A percentile compares a stretch with the other conserved stretches of the same genome.
phyloP scores from a whole-genome alignment of 2,888 invertebrate genomes.

The Mactromeris polynyma region DNA sequence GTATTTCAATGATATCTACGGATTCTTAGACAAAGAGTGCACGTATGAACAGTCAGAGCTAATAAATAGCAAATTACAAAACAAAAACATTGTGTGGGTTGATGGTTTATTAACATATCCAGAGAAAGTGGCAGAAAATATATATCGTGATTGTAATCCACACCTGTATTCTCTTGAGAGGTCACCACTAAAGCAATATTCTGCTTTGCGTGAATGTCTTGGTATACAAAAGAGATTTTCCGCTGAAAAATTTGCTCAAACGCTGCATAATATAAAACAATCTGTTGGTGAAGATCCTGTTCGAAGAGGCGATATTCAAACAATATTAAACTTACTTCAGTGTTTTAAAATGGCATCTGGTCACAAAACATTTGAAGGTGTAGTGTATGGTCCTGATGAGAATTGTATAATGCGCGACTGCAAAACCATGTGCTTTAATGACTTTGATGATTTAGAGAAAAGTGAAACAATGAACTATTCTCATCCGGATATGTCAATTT shows the following conservation, averaged over 20 bases:
- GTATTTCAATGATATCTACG: background rate
- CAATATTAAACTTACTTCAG: background rate
- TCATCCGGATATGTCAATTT: slow-evolving; percentile 26
- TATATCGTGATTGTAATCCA: slow-evolving; percentile 1
- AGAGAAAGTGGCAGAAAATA: background rate
- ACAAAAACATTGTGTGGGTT: background rate
- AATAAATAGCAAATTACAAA: background rate
- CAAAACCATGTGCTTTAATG: slow-evolving; percentile 76
- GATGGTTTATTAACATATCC: background rate
- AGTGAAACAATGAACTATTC: slow-evolving; percentile 27
- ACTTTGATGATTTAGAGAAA: slow-evolving; percentile 5
- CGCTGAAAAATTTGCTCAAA: background rate
- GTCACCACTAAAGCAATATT: background rate
- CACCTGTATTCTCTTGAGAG: slow-evolving; percentile 9
- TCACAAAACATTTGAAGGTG: background rate
- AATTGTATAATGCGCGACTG: slow-evolving; percentile 67
- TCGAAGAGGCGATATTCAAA: background rate
- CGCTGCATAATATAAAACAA: slow-evolving; percentile 1
- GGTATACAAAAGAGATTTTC: background rate
- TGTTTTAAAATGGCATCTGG: background rate
- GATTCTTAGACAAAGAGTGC: background rate
- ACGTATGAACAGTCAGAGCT: background rate
- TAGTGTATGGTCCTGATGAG: slow-evolving; percentile 72
- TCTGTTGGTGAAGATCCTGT: background rate
- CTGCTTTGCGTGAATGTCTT: background rate